Percentiles rank a stretch among this genome's conserved stretches.
Evolutionary conservation across 2,113 vertebrate genomes (phyloP).

Genomic region (Apteryx mantelli): DNA sequence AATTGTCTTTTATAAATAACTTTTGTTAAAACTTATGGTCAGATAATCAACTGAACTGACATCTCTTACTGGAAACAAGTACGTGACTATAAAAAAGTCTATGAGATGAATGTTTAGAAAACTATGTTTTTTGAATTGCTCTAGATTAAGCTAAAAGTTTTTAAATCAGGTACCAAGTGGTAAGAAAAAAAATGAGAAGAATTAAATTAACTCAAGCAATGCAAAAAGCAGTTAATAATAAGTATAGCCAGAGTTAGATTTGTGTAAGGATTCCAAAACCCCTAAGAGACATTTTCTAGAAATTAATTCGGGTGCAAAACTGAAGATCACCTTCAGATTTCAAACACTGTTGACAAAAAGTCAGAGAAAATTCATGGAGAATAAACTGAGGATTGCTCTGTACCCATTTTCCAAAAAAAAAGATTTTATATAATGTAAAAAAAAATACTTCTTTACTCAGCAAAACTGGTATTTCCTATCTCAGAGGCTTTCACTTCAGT

Average conservation of each 20-base stretch:
- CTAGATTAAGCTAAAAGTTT: background rate
- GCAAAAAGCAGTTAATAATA: background rate
- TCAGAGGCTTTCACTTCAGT: background rate
- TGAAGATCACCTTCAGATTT: background rate
- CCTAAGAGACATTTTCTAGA: background rate
- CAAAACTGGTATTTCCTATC: background rate
- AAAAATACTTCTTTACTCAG: background rate
- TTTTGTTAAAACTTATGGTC: background rate
- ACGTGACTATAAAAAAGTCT: background rate
- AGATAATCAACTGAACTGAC: background rate
- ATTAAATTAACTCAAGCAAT: background rate
- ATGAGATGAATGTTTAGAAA: background rate
- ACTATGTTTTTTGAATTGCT: background rate
- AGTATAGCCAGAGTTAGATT: background rate
- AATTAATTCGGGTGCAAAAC: background rate
- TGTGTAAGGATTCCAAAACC: background rate
- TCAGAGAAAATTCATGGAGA: background rate
- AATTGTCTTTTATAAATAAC: background rate
- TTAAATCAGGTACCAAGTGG: background rate
- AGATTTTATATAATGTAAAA: background rate
- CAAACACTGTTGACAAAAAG: background rate
- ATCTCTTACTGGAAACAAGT: background rate
- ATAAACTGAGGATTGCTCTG: background rate
- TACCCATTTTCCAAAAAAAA: background rate
- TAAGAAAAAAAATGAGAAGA: background rate